phyloP scores from a whole-genome alignment of 2,113 vertebrate species.

The Caretta caretta region DNA sequence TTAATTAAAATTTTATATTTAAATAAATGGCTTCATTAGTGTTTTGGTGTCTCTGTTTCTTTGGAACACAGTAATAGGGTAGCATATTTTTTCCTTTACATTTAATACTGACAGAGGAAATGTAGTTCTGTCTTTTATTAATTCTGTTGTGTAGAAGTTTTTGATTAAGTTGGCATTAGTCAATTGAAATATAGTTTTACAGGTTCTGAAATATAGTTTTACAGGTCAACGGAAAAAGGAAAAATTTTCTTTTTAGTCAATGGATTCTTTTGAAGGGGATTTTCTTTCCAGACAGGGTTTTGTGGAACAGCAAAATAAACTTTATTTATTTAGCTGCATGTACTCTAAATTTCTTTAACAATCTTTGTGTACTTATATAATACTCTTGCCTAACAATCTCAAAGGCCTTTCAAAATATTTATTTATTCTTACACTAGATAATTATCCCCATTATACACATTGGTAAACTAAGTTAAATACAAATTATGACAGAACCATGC shows the following conservation, averaged over 20 bases:
- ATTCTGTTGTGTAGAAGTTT: conserved; percentile 15
- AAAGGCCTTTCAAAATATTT: neutral
- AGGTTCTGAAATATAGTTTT: neutral
- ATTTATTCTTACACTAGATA: neutral
- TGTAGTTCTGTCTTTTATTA: conserved; percentile 18
- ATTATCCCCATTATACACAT: neutral
- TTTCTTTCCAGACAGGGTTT: neutral
- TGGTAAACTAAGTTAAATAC: neutral
- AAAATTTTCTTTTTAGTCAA: neutral
- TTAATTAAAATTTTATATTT: conserved; percentile 10
- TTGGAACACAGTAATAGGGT: conserved; percentile 12
- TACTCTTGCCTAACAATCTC: neutral
- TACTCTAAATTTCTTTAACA: neutral
- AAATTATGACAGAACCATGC: neutral
- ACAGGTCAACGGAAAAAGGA: neutral
- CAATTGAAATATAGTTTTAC: neutral
- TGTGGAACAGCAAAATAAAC: neutral
- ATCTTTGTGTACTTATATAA: neutral
- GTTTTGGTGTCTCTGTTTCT: conserved; percentile 5
- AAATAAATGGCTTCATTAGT: conserved; percentile 36
- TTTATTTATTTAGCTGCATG: neutral
- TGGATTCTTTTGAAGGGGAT: neutral
- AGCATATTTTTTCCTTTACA: conserved; percentile 26
- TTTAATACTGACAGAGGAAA: conserved; percentile 35
- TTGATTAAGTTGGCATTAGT: conserved; percentile 33